Evolutionary conservation across 2,797 vertebrate species (phyloP).

Genomic region (Centropyge bicolor): DNA sequence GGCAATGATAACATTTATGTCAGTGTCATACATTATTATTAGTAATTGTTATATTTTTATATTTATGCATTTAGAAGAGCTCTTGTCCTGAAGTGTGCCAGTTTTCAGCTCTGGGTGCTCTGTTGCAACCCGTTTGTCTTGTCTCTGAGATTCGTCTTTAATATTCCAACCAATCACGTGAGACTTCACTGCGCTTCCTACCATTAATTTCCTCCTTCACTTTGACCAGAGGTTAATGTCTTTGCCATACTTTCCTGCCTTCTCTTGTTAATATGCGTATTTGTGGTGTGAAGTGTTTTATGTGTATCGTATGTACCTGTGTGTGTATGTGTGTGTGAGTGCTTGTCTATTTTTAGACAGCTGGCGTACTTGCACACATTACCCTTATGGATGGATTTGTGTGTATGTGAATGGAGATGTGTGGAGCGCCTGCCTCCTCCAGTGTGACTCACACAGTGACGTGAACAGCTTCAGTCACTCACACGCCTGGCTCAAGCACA

Average conservation of each 20-base stretch:
- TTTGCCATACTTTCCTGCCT: slow-evolving; percentile 23
- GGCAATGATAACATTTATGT: background rate
- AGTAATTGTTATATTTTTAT: too few relatives aligned
- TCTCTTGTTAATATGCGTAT: background rate
- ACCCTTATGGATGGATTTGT: slow-evolving; percentile 42
- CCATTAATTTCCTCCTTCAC: slow-evolving; percentile 29
- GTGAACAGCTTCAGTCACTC: slow-evolving; percentile 52
- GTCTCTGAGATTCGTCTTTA: background rate
- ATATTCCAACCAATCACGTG: background rate
- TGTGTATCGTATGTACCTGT: background rate
- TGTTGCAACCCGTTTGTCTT: slow-evolving; percentile 2
- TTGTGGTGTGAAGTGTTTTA: background rate
- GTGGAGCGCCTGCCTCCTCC: slow-evolving; percentile 43
- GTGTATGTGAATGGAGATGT: slow-evolving; percentile 55
- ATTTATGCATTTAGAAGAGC: background rate
- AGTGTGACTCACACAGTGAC: slow-evolving; percentile 76
- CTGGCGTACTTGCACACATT: background rate
- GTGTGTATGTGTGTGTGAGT: background rate
- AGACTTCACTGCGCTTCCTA: background rate
- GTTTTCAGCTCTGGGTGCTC: background rate
- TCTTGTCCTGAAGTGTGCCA: background rate
- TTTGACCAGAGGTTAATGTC: slow-evolving; percentile 22
- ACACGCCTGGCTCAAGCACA: slow-evolving; percentile 76
- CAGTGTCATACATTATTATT: background rate
- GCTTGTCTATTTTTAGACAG: slow-evolving; percentile 51